Evolutionary conservation across 2,888 invertebrate genomes (phyloP).

Genomic region (Anoplius nigerrimus): DNA sequence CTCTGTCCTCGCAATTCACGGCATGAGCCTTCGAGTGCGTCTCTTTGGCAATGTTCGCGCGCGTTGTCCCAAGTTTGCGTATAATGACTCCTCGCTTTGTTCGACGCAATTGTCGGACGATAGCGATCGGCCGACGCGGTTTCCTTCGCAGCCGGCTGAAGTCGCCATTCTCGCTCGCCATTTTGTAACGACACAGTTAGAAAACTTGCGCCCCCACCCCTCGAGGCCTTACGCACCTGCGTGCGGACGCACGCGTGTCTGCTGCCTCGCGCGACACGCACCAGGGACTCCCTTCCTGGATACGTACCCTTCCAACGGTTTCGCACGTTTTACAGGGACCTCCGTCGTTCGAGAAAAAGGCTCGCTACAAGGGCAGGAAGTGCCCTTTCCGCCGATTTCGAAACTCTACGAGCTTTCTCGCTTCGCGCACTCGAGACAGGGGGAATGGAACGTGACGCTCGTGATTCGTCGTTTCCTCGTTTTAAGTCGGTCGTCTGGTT

Average conservation of each 20-base stretch:
- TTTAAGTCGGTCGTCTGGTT: too few species aligned
- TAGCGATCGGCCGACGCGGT: too few species aligned
- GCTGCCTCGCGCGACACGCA: constrained; percentile 37
- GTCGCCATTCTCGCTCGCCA: neutral
- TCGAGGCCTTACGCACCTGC: constrained; percentile 29
- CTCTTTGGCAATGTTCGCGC: too few species aligned
- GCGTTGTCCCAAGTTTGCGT: too few species aligned
- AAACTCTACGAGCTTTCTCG: constrained; percentile 24
- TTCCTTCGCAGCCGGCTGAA: neutral
- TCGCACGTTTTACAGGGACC: constrained; percentile 23
- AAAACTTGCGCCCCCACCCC: constrained; percentile 12
- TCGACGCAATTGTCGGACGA: neutral
- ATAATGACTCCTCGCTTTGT: neutral
- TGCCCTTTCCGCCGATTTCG: constrained; percentile 13
- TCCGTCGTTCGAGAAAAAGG: neutral
- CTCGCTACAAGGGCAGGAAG: constrained; percentile 32
- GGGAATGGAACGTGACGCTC: constrained; percentile 19
- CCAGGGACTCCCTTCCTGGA: constrained; percentile 38
- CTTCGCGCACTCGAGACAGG: constrained; percentile 24
- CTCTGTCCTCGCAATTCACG: too few species aligned
- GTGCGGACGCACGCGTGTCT: constrained; percentile 21
- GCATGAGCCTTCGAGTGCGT: too few species aligned
- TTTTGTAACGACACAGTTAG: constrained; percentile 11
- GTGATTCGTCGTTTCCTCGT: too few species aligned
- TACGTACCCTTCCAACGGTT: constrained; percentile 27